Conservation (phyloP, 1,140 invertebrate species). For the Centruroides vittatus region DNA sequence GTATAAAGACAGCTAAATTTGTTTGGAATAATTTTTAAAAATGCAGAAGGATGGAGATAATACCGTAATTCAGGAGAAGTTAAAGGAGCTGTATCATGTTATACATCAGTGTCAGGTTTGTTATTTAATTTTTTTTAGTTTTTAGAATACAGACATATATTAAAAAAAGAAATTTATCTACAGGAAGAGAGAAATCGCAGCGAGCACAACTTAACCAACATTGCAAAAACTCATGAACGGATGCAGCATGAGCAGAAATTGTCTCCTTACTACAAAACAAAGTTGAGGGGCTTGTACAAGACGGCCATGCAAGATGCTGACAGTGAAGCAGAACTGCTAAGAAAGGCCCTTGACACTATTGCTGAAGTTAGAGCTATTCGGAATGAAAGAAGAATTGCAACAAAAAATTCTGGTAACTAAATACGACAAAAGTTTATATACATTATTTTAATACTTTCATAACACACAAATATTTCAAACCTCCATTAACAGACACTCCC, state of each 20-base stretch:
- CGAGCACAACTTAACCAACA: conserved; percentile 60
- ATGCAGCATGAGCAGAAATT: conserved; percentile 50
- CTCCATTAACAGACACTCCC: too few species aligned
- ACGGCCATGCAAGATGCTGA: conserved; percentile 62
- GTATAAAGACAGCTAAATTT: too few species aligned
- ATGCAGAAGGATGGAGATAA: not conserved
- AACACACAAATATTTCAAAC: too few species aligned
- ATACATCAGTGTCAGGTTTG: conserved; percentile 2
- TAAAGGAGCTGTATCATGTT: conserved; percentile 1
- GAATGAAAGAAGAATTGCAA: conserved; percentile 72
- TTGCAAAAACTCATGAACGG: conserved; percentile 62
- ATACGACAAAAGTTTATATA: too few species aligned
- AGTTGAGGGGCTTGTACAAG: conserved; percentile 67
- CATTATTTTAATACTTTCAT: too few species aligned
- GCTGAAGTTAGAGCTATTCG: conserved; percentile 77
- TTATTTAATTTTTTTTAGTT: too few species aligned
- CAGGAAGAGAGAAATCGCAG: conserved; percentile 58
- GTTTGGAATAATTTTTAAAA: not conserved
- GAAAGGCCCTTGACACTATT: conserved; percentile 69
- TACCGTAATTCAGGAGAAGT: not conserved
- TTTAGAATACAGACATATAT: too few species aligned
- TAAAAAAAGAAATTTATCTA: not conserved
- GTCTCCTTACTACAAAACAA: conserved; percentile 45
- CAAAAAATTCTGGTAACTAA: conserved; percentile 22
- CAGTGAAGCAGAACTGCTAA: conserved; percentile 65